A percentile compares a stretch with the other conserved stretches of the same genome.
Conservation (phyloP, 1,140 invertebrate species). For the Drosophila arizonae region DNA sequence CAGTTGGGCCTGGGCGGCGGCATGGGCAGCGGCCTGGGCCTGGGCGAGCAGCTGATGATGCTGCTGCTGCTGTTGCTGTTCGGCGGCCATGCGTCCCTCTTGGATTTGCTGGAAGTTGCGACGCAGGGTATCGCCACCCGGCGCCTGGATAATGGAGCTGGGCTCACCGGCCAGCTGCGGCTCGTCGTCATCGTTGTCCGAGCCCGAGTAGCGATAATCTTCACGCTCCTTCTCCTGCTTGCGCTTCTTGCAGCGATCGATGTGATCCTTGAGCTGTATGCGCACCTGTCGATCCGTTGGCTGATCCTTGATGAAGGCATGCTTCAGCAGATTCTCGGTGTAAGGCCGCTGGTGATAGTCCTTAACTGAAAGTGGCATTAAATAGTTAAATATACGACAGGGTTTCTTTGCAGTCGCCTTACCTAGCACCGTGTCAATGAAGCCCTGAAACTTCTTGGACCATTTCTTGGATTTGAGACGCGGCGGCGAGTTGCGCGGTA, state of each 20-base stretch:
- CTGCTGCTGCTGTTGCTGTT: slow-evolving; percentile 75
- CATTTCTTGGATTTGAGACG: slow-evolving; percentile 99
- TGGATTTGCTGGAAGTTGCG: slow-evolving; percentile 99
- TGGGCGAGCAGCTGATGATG: slow-evolving; percentile 72
- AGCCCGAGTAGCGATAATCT: slow-evolving; percentile 93
- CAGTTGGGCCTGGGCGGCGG: slow-evolving; percentile 77
- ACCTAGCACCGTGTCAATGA: slow-evolving; percentile 86
- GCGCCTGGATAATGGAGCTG: slow-evolving; percentile 94
- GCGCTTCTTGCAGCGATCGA: slow-evolving; percentile 97
- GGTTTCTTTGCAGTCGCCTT: neutral
- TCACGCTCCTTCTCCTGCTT: slow-evolving; percentile 95
- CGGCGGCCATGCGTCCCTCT: slow-evolving; percentile 88
- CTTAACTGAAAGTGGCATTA: slow-evolving; percentile 88
- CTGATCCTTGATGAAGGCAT: slow-evolving; percentile 98
- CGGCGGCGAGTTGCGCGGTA: slow-evolving; percentile 98
- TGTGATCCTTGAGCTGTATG: slow-evolving; percentile 99
- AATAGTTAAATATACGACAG: neutral
- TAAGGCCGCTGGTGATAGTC: slow-evolving; percentile 99
- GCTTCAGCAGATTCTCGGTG: slow-evolving; percentile 98
- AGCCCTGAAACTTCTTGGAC: slow-evolving; percentile 97
- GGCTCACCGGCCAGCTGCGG: slow-evolving; percentile 92
- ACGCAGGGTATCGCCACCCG: slow-evolving; percentile 94
- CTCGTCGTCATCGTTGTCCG: slow-evolving; percentile 95
- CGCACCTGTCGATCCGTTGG: slow-evolving; percentile 98
- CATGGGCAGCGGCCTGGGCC: slow-evolving; percentile 82